Evolutionary conservation across 64 coral and sea anemone species (phyloP).

Genomic region (Catalaphyllia jardinei): DNA sequence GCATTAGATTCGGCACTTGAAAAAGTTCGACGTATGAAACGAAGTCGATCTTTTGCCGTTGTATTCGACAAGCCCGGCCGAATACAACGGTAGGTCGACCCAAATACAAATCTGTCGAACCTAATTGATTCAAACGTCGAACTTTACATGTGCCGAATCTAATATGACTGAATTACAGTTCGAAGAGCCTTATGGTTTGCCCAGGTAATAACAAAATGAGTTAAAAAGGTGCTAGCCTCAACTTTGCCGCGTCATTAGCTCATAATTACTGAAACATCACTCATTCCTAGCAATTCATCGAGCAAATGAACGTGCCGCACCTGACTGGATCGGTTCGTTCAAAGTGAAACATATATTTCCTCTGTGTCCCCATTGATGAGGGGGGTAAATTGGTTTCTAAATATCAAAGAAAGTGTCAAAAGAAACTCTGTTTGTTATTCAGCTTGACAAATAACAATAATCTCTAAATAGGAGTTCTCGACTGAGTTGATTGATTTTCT

Average conservation of each 20-base stretch:
- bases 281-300: background rate
- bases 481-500: too few relatives aligned
- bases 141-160: too few relatives aligned
- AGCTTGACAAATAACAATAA: background rate
- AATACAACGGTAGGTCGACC: too few relatives aligned
- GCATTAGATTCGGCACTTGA: too few relatives aligned
- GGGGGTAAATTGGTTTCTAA: constrained; percentile 4
- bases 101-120: too few relatives aligned
- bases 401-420: background rate
- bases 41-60: too few relatives aligned
- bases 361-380: background rate
- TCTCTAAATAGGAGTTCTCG: background rate
- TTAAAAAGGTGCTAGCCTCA: constrained; percentile 7
- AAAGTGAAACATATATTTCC: constrained; percentile 12
- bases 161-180: background rate
- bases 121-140: too few relatives aligned
- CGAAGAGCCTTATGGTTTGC: background rate
- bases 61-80: too few relatives aligned
- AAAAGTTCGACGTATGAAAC: too few relatives aligned
- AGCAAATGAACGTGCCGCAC: background rate
- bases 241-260: background rate
- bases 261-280: background rate
- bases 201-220: background rate
- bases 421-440: background rate
- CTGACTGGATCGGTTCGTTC: background rate